Conservation (phyloP, 2,797 vertebrate genomes). For the Darevskia nairensis region DNA sequence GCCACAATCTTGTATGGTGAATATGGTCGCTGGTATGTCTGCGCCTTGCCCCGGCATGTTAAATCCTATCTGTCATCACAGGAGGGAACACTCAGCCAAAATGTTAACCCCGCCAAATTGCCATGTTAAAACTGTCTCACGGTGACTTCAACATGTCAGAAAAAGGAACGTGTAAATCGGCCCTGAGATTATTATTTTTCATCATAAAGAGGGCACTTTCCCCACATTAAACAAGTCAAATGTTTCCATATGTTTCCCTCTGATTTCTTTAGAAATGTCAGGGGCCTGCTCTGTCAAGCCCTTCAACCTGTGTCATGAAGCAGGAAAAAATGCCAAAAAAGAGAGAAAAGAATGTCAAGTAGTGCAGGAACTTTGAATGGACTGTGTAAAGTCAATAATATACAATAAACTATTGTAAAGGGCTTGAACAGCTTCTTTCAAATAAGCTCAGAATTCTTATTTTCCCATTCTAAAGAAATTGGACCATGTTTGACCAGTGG, state of each 20-base stretch:
- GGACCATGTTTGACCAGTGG: background rate
- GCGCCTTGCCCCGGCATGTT: background rate
- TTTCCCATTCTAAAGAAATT: background rate
- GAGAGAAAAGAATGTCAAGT: slow-evolving; percentile 34
- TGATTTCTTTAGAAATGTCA: slow-evolving; percentile 40
- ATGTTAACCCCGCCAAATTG: background rate
- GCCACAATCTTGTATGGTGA: background rate
- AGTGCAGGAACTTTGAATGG: slow-evolving; percentile 33
- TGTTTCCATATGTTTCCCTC: slow-evolving; percentile 23
- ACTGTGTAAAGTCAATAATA: slow-evolving; percentile 35
- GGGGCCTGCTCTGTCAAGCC: slow-evolving; percentile 16
- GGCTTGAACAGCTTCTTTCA: background rate
- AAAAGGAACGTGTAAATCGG: background rate
- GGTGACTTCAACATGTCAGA: background rate
- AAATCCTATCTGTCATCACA: background rate
- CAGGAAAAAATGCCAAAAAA: slow-evolving; percentile 32
- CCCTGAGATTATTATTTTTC: slow-evolving; percentile 31
- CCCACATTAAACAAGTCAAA: slow-evolving; percentile 47
- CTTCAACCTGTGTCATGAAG: slow-evolving; percentile 23
- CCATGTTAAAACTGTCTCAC: background rate
- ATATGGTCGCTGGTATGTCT: background rate
- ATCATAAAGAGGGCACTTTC: slow-evolving; percentile 19
- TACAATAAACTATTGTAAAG: slow-evolving; percentile 16
- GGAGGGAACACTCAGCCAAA: background rate
- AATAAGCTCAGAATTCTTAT: background rate